A percentile compares a stretch with the other conserved stretches of the same genome.
Conservation (phyloP, 2,797 vertebrate species). For the Sphenopsis melanotis region DNA sequence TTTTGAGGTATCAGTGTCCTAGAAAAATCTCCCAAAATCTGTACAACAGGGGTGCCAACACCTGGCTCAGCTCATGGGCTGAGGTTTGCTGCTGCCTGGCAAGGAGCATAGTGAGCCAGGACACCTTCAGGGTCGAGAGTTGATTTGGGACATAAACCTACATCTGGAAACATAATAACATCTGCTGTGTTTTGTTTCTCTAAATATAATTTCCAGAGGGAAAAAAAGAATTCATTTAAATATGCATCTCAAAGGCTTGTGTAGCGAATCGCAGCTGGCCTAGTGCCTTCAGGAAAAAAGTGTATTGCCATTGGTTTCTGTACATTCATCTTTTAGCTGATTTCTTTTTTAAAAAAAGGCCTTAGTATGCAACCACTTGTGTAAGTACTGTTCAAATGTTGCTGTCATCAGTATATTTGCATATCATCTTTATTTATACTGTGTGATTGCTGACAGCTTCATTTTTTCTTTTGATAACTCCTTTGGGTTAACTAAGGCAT, state of each 20-base stretch:
- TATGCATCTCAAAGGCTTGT: constrained; percentile 64
- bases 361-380: constrained; percentile 56
- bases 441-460: constrained; percentile 48
- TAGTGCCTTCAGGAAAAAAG: constrained; percentile 62
- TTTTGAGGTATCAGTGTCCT: background rate
- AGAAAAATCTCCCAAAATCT: background rate
- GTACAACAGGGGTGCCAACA: accelerated
- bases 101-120: background rate
- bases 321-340: constrained; percentile 49
- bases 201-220: constrained; percentile 66
- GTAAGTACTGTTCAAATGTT: constrained; percentile 63
- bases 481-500: constrained; percentile 50
- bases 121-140: constrained; percentile 12
- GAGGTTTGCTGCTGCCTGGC: background rate
- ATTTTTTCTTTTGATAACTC: constrained; percentile 44
- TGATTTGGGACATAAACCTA: constrained; percentile 44
- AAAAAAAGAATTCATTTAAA: constrained; percentile 60
- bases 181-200: constrained; percentile 50
- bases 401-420: constrained; percentile 66
- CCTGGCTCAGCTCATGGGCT: accelerated
- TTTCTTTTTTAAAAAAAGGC: background rate
- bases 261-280: constrained; percentile 69
- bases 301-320: constrained; percentile 26
- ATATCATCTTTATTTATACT: constrained; percentile 70
- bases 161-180: constrained; percentile 58